phyloP scores from a whole-genome alignment of 2,113 vertebrate genomes.

The Phylloscopus trochiloides region DNA sequence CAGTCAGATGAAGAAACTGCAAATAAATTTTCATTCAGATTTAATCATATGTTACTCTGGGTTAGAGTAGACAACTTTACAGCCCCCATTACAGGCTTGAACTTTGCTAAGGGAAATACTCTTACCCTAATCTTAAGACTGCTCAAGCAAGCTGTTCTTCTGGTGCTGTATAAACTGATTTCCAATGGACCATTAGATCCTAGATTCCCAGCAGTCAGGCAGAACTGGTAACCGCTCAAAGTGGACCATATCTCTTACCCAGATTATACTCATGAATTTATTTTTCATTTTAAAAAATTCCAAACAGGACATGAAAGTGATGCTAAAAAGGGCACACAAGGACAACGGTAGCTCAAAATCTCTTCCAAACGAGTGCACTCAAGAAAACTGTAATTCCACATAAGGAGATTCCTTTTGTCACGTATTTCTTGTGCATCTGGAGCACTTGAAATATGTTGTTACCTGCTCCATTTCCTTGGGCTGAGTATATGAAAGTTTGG shows the following conservation, averaged over 20 bases:
- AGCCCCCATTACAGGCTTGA: not conserved
- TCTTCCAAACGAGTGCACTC: not conserved
- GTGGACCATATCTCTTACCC: not conserved
- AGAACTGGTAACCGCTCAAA: not conserved
- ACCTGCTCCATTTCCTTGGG: not conserved
- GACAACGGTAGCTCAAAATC: not conserved
- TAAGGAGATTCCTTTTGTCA: not conserved
- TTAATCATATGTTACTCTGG: not conserved
- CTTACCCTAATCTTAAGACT: not conserved
- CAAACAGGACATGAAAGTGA: not conserved
- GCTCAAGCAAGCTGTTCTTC: not conserved
- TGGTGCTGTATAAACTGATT: not conserved
- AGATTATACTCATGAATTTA: not conserved
- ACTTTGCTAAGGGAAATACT: not conserved
- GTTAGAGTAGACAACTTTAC: not conserved
- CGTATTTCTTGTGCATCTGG: not conserved
- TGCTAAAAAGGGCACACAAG: not conserved
- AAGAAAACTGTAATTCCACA: not conserved
- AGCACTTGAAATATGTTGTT: accelerated
- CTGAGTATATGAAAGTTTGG: not conserved
- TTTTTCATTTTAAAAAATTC: not conserved
- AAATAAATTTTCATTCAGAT: constrained; percentile 1
- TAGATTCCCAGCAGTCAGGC: not conserved
- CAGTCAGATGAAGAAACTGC: not conserved
- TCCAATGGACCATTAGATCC: not conserved